These are phyloP conservation scores for Hypsibius dujardini DNA, from an alignment of 1,140 invertebrate genomes.

Conservation along the genomic window DNA sequence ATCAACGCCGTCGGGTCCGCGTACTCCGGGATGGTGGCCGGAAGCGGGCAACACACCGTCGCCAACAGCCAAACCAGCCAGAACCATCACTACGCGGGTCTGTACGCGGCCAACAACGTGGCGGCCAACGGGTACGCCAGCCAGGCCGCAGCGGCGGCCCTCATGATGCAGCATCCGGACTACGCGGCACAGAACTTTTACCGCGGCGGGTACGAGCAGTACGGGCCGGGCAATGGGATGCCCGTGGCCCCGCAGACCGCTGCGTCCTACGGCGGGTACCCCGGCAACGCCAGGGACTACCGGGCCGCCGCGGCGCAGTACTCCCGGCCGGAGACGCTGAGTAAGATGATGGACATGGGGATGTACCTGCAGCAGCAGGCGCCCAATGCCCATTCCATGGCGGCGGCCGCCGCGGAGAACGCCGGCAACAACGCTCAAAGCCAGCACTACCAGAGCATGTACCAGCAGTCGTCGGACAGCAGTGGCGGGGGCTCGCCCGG, in stretches of 20 bases:
- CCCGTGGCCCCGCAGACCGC: neutral
- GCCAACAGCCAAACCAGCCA: no score
- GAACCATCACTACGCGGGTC: no score
- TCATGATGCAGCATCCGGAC: conserved; percentile 20
- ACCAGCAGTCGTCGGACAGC: no score
- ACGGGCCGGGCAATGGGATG: neutral
- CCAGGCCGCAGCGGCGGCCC: conserved; percentile 23
- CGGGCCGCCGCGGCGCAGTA: neutral
- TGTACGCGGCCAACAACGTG: conserved; percentile 4
- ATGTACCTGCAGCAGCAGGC: neutral
- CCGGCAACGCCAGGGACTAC: neutral
- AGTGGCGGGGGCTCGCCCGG: no score
- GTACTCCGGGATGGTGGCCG: no score
- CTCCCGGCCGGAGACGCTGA: neutral
- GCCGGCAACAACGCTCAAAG: no score
- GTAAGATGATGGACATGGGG: neutral
- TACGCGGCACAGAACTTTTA: neutral
- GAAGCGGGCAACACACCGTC: no score
- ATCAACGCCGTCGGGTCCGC: conserved; percentile 27
- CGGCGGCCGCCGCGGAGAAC: neutral
- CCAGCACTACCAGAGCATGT: no score
- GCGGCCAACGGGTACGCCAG: conserved; percentile 28
- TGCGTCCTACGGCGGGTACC: neutral
- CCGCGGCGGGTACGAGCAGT: neutral
- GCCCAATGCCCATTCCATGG: neutral